phyloP scores from a whole-genome alignment of 2,797 vertebrate genomes.

The Trachurus trachurus region DNA sequence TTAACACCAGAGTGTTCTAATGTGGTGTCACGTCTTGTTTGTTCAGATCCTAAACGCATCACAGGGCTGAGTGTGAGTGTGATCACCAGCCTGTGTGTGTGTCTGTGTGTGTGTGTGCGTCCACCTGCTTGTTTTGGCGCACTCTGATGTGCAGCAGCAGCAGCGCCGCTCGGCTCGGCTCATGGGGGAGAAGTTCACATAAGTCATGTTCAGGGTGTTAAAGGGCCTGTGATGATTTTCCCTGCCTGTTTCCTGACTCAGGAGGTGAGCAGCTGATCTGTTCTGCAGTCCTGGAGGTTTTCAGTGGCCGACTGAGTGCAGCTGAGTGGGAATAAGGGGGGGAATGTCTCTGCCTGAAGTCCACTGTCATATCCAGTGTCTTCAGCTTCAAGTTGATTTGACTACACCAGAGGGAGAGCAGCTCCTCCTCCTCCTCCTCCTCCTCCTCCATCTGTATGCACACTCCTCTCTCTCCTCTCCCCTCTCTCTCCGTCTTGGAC shows the following conservation, averaged over 20 bases:
- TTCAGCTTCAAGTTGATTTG: conserved; percentile 3
- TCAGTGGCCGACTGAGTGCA: neutral
- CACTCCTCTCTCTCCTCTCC: neutral
- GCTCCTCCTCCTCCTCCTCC: neutral
- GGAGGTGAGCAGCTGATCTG: conserved; percentile 35
- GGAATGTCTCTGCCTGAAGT: neutral
- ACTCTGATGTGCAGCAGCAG: neutral
- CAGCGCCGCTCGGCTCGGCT: neutral
- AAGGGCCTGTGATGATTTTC: conserved; percentile 55
- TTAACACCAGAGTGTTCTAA: neutral
- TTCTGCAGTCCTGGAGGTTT: conserved; percentile 38
- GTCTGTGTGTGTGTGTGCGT: conserved; percentile 15
- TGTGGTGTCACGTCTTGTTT: conserved; percentile 1
- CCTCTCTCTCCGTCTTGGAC: no score
- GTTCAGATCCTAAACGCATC: conserved; percentile 22
- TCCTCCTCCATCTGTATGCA: neutral
- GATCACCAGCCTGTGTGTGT: conserved; percentile 21
- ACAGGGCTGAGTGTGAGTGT: neutral
- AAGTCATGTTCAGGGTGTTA: conserved; percentile 61
- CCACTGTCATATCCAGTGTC: conserved; percentile 1
- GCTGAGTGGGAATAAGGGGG: neutral
- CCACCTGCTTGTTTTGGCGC: conserved; percentile 63
- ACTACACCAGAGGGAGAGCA: neutral
- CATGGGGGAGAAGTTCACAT: conserved; percentile 51
- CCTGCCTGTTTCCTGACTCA: conserved; percentile 54